Evolutionary conservation across 2,888 invertebrate genomes (phyloP), one percentile per base, ranked within the genome.

Genomic region (Microplitis manilae): DNA sequence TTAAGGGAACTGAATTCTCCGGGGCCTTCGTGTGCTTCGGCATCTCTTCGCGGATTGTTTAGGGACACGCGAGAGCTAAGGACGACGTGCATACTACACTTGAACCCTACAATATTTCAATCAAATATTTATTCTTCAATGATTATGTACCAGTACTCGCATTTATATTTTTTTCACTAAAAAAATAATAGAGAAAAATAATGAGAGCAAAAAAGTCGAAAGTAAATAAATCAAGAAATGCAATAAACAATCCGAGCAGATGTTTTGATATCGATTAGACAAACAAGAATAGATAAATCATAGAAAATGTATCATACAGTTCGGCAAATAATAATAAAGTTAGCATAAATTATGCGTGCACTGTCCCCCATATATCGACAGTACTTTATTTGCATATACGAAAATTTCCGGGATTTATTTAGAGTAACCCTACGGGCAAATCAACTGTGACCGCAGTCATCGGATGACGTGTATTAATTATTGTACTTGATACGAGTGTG

Each of bases 51-150:
- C 75, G 76, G 77, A 67, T 84, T 86, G 84, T 86, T 85, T 83
- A 81, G 80, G 80, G 82, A 83, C 87, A 87, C 87, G 87, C 86
- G 84, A 87, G 84, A 87, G 83, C 81, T 64, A 70, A 70, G 68
- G 68, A 13, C 60, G 67, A 20, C 20, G 60, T 17, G 15, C 15
- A 30, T 68, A 68, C 20, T 30, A 17, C 64, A 30, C 40, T 68
- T 8, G 73, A 73, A 69, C 74, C 77, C 84, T 81, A 81, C 84
- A 86, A 86, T 87, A 87, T 85, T 86, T 87, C 87, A 86, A 88
- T 88, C 84, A 85, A 86, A 87, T 87, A 86, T 85, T 86, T 84
- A 87, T 82, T 80, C 81, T 80, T 83, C 85, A 84, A 87, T 86
- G 85, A 85, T 84, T 83, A 85, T 85, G 84, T 80, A 81, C 20